Conservation (phyloP, 2,797 vertebrate species). For the Sylvia borin region DNA sequence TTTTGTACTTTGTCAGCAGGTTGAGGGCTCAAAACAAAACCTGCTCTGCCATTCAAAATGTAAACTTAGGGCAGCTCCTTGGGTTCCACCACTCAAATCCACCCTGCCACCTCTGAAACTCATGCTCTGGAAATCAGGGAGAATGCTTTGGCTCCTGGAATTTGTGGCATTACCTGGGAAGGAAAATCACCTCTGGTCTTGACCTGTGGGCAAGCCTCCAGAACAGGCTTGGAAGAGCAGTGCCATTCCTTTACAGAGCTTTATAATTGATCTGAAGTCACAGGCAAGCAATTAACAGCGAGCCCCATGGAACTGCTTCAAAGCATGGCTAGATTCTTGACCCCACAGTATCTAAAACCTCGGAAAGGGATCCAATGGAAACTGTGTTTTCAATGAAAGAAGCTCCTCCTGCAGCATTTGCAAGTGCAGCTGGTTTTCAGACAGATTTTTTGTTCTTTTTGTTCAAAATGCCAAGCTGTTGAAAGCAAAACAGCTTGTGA, state of each 20-base stretch:
- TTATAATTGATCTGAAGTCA: slow-evolving; percentile 22
- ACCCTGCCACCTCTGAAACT: background rate
- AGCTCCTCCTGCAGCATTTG: slow-evolving; percentile 29
- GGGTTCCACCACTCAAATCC: background rate
- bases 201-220: background rate
- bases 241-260: background rate
- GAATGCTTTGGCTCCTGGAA: background rate
- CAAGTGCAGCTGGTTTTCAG: slow-evolving; percentile 65
- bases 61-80: background rate
- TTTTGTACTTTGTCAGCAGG: background rate
- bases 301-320: slow-evolving; percentile 7
- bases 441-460: background rate
- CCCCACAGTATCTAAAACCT: background rate
- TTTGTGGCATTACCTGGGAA: background rate
- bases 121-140: background rate
- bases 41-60: background rate
- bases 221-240: background rate
- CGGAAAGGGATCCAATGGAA: slow-evolving; percentile 8
- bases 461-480: slow-evolving; percentile 57
- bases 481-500: slow-evolving; percentile 64
- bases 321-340: slow-evolving; percentile 22
- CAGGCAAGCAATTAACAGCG: slow-evolving; percentile 8
- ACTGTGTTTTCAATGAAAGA: slow-evolving; percentile 38
- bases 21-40: background rate
- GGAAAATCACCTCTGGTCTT: background rate